Conservation (phyloP, 2,113 vertebrate genomes). For the Tetrao urogallus region DNA sequence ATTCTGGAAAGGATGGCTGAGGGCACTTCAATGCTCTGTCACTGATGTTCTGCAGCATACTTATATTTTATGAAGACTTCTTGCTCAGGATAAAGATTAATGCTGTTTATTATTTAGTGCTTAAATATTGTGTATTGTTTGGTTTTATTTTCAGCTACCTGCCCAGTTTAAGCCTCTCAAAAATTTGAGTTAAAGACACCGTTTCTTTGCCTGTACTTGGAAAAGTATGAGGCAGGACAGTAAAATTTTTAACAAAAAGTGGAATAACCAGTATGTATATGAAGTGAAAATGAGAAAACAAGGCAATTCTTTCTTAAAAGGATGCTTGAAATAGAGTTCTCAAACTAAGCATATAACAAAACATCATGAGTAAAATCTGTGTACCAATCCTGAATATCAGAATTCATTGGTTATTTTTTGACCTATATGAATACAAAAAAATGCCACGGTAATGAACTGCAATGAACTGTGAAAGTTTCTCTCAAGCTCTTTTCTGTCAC, state of each 20-base stretch:
- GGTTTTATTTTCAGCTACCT: neutral
- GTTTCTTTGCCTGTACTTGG: neutral
- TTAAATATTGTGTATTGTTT: neutral
- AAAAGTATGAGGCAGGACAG: neutral
- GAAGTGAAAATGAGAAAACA: neutral
- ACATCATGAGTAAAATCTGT: neutral
- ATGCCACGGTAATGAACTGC: neutral
- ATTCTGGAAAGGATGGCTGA: slow-evolving; percentile 19
- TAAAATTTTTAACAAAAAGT: neutral
- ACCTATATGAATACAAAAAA: neutral
- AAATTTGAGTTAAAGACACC: neutral
- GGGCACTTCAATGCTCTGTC: neutral
- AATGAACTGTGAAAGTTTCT: neutral
- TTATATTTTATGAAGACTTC: neutral
- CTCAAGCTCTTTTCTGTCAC: neutral
- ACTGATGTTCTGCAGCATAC: neutral
- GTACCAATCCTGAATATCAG: neutral
- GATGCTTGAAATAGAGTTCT: neutral
- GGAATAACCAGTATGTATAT: neutral
- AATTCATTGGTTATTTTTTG: neutral
- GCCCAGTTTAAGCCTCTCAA: neutral
- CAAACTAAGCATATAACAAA: neutral
- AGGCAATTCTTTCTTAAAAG: neutral
- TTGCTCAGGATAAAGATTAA: slow-evolving; percentile 36
- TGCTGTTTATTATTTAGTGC: slow-evolving; percentile 1